Base-by-base conservation (phyloP, 2,113 vertebrate genomes). In the Sphaerodactylus townsendi region DNA sequence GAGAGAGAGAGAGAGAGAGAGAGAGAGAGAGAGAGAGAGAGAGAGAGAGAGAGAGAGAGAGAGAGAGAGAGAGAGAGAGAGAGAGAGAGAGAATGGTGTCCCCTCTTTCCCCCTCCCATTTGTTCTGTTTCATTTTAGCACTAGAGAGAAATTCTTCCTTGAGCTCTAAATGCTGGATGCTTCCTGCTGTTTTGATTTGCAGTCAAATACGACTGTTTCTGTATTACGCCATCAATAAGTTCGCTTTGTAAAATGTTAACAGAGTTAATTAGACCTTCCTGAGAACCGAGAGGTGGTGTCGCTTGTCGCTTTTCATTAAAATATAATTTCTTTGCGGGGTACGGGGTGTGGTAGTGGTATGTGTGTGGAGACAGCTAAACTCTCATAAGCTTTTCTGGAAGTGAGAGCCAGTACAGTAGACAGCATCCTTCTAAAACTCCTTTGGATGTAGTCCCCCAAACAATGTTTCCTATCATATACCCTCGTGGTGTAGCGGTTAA, bases 211-310 rank as follows among this genome's bases (percentile, higher is more conserved):
- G 71, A 62, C 41, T 77, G 66, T 75, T 68, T 35, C 73, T 77
- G 71, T 81, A 81, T 77, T 69, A 62, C 13, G 48, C 65, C 79
- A 41, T 77, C 50, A 71, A 33, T 59, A 78, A 44, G 13, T 59
- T 59, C 44, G 48, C 65, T 33, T 77, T 41, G n/a, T 64, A 86
- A 82, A 78, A 86, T 86, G 53, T 64, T 23, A 48, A 46, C 64
- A 41, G 35, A 77, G 50, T 86, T 77, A 82, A 86, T 50, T 82
- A 86, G 66, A 14, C 44, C 82, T 72, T 21, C 66, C 41, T 28
- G 17, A 72, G 78, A 81, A 28, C 75, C 53, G 39, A 37, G 33
- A n/a, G 19, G 41, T 64, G 71, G 35, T 44, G 4, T 25, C 79
- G 28, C 33, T 72, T 86, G 53, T 46, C 53, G 3, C 37, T 77